Evolutionary conservation across 2,113 vertebrate species (phyloP).

Genomic region (Origma solitaria): DNA sequence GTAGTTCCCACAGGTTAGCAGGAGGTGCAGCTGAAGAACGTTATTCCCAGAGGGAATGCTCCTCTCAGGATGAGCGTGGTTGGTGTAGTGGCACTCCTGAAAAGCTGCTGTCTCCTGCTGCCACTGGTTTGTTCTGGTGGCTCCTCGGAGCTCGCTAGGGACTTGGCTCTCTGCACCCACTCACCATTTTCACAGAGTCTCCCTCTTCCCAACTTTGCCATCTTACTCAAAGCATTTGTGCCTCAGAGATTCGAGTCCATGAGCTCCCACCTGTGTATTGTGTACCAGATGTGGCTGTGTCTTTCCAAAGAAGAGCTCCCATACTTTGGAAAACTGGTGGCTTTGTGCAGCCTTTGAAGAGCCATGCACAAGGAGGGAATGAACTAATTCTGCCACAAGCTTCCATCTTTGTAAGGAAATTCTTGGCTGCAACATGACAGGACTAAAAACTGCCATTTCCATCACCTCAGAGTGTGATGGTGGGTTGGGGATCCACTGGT

Average conservation of each 20-base stretch:
- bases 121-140: neutral
- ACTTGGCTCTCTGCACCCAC: accelerated
- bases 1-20: neutral
- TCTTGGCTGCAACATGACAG: neutral
- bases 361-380: neutral
- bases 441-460: neutral
- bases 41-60: neutral
- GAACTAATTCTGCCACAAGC: neutral
- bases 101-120: neutral
- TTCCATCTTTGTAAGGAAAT: neutral
- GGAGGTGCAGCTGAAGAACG: neutral
- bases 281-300: neutral
- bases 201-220: neutral
- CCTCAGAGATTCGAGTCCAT: neutral
- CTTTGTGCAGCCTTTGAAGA: neutral
- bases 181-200: neutral
- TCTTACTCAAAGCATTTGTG: neutral
- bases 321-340: neutral
- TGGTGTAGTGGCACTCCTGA: neutral
- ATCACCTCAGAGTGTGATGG: neutral
- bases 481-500: neutral
- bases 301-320: neutral
- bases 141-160: neutral
- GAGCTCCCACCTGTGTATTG: neutral
- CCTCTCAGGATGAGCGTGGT: accelerated